phyloP scores from a whole-genome alignment of 2,888 invertebrate species.

The Creontiades dilutus region DNA sequence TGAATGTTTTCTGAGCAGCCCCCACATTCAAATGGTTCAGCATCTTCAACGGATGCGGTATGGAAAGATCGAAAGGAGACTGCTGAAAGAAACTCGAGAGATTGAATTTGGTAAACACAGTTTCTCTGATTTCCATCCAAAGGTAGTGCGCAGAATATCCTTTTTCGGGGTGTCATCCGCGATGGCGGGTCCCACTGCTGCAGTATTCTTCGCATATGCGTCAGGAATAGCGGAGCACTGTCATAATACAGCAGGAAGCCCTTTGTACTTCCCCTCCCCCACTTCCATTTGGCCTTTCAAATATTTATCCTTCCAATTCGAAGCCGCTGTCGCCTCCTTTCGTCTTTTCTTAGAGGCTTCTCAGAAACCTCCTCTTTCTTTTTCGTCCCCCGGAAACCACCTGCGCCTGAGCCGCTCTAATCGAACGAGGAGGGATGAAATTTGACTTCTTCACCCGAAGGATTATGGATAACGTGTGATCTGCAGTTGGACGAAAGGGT shows the following conservation, averaged over 20 bases:
- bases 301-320: slow-evolving; percentile 26
- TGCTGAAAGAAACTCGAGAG: no score
- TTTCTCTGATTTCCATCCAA: no score
- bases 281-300: slow-evolving; percentile 8
- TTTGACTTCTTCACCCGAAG: no score
- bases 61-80: no score
- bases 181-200: neutral
- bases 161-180: neutral
- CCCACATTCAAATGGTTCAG: no score
- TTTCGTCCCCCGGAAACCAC: slow-evolving; percentile 11
- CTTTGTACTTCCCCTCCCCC: neutral
- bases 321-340: neutral
- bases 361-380: neutral
- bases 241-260: neutral
- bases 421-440: neutral
- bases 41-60: no score
- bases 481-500: no score
- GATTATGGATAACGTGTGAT: no score
- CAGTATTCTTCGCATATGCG: slow-evolving; percentile 21
- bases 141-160: no score
- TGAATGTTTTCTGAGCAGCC: no score
- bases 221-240: neutral
- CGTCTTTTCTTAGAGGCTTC: neutral
- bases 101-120: no score
- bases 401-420: neutral